phyloP scores from a whole-genome alignment of 2,888 invertebrate species.

The Drosophila vallismaia region DNA sequence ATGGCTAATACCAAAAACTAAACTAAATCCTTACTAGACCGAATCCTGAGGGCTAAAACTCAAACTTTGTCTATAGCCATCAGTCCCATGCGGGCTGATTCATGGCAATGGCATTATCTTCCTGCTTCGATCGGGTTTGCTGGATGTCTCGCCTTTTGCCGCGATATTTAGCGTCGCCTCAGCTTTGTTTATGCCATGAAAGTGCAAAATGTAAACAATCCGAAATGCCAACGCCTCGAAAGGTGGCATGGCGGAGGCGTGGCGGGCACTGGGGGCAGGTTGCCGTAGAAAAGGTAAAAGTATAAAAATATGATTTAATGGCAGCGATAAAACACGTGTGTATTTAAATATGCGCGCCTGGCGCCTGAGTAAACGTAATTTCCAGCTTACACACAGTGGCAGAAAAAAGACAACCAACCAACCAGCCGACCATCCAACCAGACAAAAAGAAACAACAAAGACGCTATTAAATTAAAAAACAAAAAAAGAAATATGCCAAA shows the following conservation, averaged over 20 bases:
- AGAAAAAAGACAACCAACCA: constrained; percentile 20
- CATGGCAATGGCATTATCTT: constrained; percentile 27
- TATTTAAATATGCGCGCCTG: constrained; percentile 83
- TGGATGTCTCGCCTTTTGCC: constrained; percentile 49
- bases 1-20: not conserved
- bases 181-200: constrained; percentile 76
- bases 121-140: constrained; percentile 15
- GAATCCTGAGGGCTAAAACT: constrained; percentile 41
- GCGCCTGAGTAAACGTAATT: constrained; percentile 84
- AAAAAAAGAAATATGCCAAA: constrained; percentile 57
- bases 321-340: constrained; percentile 84
- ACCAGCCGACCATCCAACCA: constrained; percentile 25
- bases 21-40: constrained; percentile 5
- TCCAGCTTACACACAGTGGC: constrained; percentile 64
- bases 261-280: constrained; percentile 33
- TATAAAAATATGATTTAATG: constrained; percentile 84
- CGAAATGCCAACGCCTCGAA: constrained; percentile 66
- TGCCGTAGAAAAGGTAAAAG: constrained; percentile 73
- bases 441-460: constrained; percentile 60
- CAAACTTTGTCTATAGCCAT: constrained; percentile 14
- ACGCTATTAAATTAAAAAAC: constrained; percentile 73
- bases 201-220: constrained; percentile 83
- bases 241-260: constrained; percentile 15
- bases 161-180: constrained; percentile 72
- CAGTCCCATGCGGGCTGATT: constrained; percentile 22